These are phyloP conservation scores for Antheraea yamamai DNA, from an alignment of 2,888 invertebrate genomes.

Conservation along the genomic window DNA sequence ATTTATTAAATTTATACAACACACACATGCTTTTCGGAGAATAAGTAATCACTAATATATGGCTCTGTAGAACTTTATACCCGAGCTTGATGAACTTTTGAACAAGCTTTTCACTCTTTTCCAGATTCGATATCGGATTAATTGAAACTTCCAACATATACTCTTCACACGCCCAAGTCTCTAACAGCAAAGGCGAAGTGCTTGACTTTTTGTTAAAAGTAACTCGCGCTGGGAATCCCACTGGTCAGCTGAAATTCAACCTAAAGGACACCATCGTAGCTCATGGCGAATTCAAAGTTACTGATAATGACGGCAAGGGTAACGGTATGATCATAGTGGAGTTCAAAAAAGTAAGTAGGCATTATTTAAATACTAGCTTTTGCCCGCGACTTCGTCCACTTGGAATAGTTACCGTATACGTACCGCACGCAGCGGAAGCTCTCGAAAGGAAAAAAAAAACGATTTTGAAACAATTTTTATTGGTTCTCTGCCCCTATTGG, in stretches of 20 bases:
- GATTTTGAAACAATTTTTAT: no score
- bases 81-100: background rate
- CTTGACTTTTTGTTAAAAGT: slow-evolving; percentile 81
- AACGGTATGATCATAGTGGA: slow-evolving; percentile 82
- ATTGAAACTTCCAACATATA: slow-evolving; percentile 67
- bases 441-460: no score
- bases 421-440: no score
- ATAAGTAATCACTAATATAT: background rate
- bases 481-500: no score
- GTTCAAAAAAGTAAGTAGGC: slow-evolving; percentile 71
- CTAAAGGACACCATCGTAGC: slow-evolving; percentile 84
- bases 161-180: slow-evolving; percentile 79
- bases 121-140: slow-evolving; percentile 73
- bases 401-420: no score
- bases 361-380: background rate
- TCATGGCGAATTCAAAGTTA: slow-evolving; percentile 84
- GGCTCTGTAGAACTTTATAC: background rate
- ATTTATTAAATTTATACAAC: no score
- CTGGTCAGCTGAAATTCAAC: slow-evolving; percentile 79
- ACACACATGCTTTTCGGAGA: background rate
- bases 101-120: background rate
- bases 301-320: slow-evolving; percentile 84
- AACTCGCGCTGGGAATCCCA: slow-evolving; percentile 61
- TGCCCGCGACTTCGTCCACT: no score
- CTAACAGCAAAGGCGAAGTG: slow-evolving; percentile 68